phyloP scores from a whole-genome alignment of 2,888 invertebrate species.

The Malachius bipustulatus region DNA sequence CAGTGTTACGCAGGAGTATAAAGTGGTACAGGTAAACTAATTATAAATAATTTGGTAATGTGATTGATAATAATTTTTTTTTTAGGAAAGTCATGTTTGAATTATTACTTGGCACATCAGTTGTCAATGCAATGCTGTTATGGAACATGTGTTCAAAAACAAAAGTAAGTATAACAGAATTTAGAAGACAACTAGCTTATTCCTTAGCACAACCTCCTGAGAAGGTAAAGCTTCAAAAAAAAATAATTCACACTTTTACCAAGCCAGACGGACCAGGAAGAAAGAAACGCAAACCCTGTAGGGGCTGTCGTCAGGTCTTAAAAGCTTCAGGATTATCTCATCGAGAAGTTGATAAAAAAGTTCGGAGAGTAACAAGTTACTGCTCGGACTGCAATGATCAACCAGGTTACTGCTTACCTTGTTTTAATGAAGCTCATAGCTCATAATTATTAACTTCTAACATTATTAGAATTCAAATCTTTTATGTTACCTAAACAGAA shows the following conservation, averaged over 20 bases:
- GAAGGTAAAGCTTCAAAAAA: not conserved
- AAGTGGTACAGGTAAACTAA: conserved; percentile 1
- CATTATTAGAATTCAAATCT: too few species aligned
- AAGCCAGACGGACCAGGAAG: not conserved
- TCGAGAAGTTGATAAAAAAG: conserved; percentile 3
- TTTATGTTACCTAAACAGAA: too few species aligned
- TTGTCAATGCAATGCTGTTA: not conserved
- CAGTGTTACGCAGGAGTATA: not conserved
- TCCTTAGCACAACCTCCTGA: not conserved
- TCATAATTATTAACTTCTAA: too few species aligned
- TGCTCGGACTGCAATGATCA: not conserved
- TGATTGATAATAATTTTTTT: not conserved
- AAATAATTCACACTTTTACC: not conserved
- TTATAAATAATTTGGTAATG: too few species aligned
- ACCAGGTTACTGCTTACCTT: not conserved
- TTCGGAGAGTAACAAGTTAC: not conserved
- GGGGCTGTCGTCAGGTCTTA: not conserved
- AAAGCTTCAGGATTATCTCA: not conserved
- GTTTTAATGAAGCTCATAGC: not conserved
- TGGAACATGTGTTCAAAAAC: not conserved
- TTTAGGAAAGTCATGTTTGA: not conserved
- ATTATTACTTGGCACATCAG: not conserved
- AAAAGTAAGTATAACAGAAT: not conserved
- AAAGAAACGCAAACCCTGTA: not conserved
- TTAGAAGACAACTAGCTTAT: not conserved